Base-by-base conservation (phyloP, 2,888 invertebrate species). In the Tribolium freemani region DNA sequence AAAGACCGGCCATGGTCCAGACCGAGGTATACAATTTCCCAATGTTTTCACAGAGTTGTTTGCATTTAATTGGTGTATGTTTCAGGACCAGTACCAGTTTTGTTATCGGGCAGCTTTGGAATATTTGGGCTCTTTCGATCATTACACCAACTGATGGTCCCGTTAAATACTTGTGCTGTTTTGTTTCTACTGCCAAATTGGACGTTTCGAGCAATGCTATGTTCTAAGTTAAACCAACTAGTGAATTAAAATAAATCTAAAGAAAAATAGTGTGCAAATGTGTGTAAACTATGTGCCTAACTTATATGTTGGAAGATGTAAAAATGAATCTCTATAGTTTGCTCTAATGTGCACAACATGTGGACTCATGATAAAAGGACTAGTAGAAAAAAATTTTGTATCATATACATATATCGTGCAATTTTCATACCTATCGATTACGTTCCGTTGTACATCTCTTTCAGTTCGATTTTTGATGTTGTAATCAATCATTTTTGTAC, bases 1-100 rank as follows among this genome's bases (percentile, higher is more conserved):
- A 99, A 88, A 91, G 99, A 81, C 98, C 98, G 75, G 98, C 98
- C 80, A 99, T 99, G 99, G 98, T 99, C 81, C 99, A 99, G 88
- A 98, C 99, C 79, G 98, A 98, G 94, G 98, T 97, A 87, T 16
- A 16, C 2, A 16, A 9, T 20, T 2, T 9, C n/a, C n/a, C n/a
- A n/a, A n/a, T n/a, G n/a, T 30, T 51, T 57, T 2, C 38, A 2
- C 48, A 9, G 6, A 56, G 38, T 56, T 56, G 9, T 44, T n/a
- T 51, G 13, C 54, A 5, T 26, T 26, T 38, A n/a, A n/a, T n/a
- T n/a, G n/a, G n/a, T n/a, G n/a, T 56, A 57, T 73, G 79, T 79
- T 86, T 87, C 88, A 96, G 96, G 98, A 99, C 89, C 99, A 99
- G 88, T 99, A 99, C 88, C 97, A 99, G 88, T 99, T 99, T 90